A percentile compares a stretch with the other conserved stretches of the same genome.
These are phyloP conservation scores for Megaustenia siamemsis DNA, from an alignment of 2,888 invertebrate species.

Conservation along the genomic window DNA sequence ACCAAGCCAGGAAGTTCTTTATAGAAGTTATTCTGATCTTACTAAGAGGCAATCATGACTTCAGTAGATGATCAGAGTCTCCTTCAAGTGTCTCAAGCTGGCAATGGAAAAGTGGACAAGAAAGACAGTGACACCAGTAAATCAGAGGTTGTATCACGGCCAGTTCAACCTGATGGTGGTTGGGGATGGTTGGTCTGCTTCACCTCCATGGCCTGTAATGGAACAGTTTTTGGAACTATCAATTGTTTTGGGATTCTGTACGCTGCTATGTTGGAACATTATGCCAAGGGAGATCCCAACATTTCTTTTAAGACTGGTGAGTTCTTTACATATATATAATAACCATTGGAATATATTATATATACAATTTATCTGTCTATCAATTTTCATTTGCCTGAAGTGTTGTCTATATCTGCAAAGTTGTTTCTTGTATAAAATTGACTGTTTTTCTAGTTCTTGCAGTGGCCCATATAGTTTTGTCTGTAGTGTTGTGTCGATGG, in stretches of 20 bases:
- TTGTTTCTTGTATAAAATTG: no score
- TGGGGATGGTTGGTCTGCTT: constrained; percentile 90
- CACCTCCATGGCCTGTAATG: constrained; percentile 92
- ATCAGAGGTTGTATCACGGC: not conserved
- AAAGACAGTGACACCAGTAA: not conserved
- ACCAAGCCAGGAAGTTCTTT: not conserved
- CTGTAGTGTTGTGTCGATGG: no score
- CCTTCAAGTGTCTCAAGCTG: not conserved
- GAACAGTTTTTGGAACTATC: constrained; percentile 93
- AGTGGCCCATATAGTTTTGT: no score
- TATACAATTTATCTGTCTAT: no score
- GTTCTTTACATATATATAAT: no score
- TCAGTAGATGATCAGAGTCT: not conserved
- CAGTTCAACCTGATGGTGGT: constrained; percentile 84
- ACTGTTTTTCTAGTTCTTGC: no score
- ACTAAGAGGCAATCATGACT: not conserved
- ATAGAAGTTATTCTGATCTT: not conserved
- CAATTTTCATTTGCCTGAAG: no score
- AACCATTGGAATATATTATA: no score
- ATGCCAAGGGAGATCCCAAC: constrained; percentile 85
- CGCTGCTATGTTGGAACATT: constrained; percentile 83
- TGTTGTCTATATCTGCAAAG: no score
- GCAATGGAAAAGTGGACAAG: not conserved
- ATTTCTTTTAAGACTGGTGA: constrained; percentile 91
- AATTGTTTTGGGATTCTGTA: constrained; percentile 93